These are phyloP conservation scores for Uloborus plumipes DNA, from an alignment of 2,888 invertebrate species.

Conservation along the genomic window DNA sequence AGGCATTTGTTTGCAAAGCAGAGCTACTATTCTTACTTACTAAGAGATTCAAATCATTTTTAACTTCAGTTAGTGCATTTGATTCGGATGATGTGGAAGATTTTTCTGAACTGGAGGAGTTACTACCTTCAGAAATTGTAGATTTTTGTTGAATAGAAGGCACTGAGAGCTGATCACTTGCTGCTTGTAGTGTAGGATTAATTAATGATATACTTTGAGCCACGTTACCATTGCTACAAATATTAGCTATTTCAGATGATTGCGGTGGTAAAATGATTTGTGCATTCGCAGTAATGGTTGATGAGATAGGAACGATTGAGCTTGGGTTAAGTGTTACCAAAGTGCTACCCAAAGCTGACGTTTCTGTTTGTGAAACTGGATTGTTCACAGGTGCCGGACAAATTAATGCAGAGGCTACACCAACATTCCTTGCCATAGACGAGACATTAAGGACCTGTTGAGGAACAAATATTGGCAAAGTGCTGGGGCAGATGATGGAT, in stretches of 20 bases:
- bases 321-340: constrained; percentile 38
- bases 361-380: constrained; percentile 28
- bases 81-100: not conserved
- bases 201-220: constrained; percentile 30
- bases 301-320: constrained; percentile 60
- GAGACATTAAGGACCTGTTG: constrained; percentile 50
- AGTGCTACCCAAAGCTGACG: constrained; percentile 31
- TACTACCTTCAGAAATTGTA: not conserved
- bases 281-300: constrained; percentile 35
- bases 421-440: constrained; percentile 45
- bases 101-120: too few relatives aligned
- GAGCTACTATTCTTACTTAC: too few relatives aligned
- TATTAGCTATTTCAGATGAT: constrained; percentile 24
- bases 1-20: too few relatives aligned
- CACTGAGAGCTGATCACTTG: constrained; percentile 38
- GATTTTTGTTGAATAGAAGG: constrained; percentile 36
- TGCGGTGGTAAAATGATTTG: constrained; percentile 41
- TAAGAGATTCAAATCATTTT: not conserved
- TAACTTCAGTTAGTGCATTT: not conserved
- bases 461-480: constrained; percentile 56
- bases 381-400: constrained; percentile 34
- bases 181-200: constrained; percentile 31
- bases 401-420: constrained; percentile 30
- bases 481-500: constrained; percentile 47
- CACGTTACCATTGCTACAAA: constrained; percentile 17